phyloP scores from a whole-genome alignment of 1,140 invertebrate species.

The Formica exsecta region DNA sequence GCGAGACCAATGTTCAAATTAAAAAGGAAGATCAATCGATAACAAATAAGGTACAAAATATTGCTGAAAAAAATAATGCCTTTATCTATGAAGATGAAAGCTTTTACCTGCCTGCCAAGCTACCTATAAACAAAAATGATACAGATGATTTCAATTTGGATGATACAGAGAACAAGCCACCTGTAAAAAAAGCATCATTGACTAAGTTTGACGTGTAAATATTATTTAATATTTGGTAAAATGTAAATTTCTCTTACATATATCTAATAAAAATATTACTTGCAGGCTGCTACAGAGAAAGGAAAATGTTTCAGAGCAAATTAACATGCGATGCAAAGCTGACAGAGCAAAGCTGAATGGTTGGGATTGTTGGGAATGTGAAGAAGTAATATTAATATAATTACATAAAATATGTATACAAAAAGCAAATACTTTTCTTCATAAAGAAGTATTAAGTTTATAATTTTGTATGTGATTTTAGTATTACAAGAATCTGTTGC shows the following conservation, averaged over 20 bases:
- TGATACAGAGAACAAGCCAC: constrained; percentile 60
- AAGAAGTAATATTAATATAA: constrained; percentile 77
- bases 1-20: background rate
- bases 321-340: constrained; percentile 72
- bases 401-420: constrained; percentile 34
- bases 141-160: background rate
- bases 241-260: constrained; percentile 3
- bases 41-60: background rate
- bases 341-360: constrained; percentile 83
- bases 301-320: constrained; percentile 49
- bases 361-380: constrained; percentile 83
- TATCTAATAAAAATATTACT: constrained; percentile 44
- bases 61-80: background rate
- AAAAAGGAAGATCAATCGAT: background rate
- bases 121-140: constrained; percentile 37
- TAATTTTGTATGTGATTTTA: constrained; percentile 69
- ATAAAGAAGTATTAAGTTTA: background rate
- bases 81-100: constrained; percentile 69
- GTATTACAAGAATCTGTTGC: constrained; percentile 83
- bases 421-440: constrained; percentile 37
- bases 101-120: constrained; percentile 69
- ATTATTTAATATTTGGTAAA: constrained; percentile 39
- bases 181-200: constrained; percentile 65
- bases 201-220: constrained; percentile 75
- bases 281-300: constrained; percentile 70